Evolutionary conservation across 1,140 invertebrate genomes (phyloP), one percentile per base, ranked within the genome.

Genomic region (Megalopta genalis): DNA sequence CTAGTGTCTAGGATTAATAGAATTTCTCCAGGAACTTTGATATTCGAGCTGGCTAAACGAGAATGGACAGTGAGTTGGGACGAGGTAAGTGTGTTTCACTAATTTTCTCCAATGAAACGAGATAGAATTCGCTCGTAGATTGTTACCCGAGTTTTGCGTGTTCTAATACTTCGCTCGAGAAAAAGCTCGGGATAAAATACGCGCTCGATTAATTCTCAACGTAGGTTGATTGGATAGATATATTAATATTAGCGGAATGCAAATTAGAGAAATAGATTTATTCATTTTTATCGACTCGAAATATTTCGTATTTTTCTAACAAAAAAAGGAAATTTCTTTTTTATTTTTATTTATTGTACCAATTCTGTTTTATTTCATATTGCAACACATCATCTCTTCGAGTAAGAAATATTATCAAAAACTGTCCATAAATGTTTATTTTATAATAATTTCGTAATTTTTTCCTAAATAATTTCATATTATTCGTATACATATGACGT

Each of bases 41-140:
- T 66, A 59, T 59, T 6, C 23, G 18, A 12, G 6, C 23, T 3
- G 16, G 0, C 3, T 12, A 23, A 68, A 42, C 25, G 12, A 49
- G 27, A 16, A 21, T 21, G 7, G 6, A 23, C 5, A 23, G 25
- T 14, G 27, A 60, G 14, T 1, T 76, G 65, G 65, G 25, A 60
- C 60, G 74, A 76, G 74, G 74, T 76, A 57, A 76, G 74, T 60
- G 52, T 18, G 21, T 3, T 16, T 21, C 9, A 27, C 42, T n/a
- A 52, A 74, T 65, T 65, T 52, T 64, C 42, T 5, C 21, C 25
- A 42, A 60, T 27, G 52, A 59, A 70, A 70, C n/a, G 68, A n/a
- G n/a, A 14, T 23, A 21, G 21, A 23, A 39, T 70, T 59, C 18
- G 27, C 9, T 69, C 18, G 8, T 14, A 46, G 42, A 46, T 46